phyloP scores from a whole-genome alignment of 2,888 invertebrate genomes.

The Amiota mariae region DNA sequence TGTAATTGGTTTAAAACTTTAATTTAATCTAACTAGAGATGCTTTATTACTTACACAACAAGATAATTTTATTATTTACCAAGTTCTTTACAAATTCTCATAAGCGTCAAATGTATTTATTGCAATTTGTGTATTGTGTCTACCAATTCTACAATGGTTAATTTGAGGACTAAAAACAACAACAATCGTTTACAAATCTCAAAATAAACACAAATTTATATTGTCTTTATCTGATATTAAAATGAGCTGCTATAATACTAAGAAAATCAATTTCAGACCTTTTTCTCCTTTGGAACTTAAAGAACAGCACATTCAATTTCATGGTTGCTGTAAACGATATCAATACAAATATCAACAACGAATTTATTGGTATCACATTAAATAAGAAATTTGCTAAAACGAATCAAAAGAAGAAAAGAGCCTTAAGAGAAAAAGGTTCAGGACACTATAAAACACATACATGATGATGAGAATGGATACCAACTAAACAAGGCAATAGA shows the following conservation, averaged over 20 bases:
- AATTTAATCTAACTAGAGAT: too few relatives aligned
- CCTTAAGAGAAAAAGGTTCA: not conserved
- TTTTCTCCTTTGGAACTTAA: not conserved
- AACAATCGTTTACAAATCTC: not conserved
- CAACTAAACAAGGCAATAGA: not conserved
- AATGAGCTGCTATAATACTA: not conserved
- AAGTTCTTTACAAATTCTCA: too few relatives aligned
- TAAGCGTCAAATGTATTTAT: too few relatives aligned
- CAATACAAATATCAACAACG: not conserved
- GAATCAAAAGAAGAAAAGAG: not conserved
- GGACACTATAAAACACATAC: not conserved
- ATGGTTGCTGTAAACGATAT: conserved; percentile 13
- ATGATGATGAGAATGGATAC: not conserved
- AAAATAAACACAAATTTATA: too few relatives aligned
- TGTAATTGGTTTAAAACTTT: too few relatives aligned
- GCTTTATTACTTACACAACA: too few relatives aligned
- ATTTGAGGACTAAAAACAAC: conserved; percentile 1
- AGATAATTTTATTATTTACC: too few relatives aligned
- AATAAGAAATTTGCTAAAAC: conserved; percentile 17
- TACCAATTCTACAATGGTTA: not conserved
- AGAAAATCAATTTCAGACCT: conserved; percentile 18
- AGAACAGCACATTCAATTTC: conserved; percentile 14
- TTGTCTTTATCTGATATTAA: too few relatives aligned
- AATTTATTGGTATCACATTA: not conserved
- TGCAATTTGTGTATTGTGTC: too few relatives aligned